Conservation (phyloP, 2,113 vertebrate genomes). For the Nothobranchius kuhntae region DNA sequence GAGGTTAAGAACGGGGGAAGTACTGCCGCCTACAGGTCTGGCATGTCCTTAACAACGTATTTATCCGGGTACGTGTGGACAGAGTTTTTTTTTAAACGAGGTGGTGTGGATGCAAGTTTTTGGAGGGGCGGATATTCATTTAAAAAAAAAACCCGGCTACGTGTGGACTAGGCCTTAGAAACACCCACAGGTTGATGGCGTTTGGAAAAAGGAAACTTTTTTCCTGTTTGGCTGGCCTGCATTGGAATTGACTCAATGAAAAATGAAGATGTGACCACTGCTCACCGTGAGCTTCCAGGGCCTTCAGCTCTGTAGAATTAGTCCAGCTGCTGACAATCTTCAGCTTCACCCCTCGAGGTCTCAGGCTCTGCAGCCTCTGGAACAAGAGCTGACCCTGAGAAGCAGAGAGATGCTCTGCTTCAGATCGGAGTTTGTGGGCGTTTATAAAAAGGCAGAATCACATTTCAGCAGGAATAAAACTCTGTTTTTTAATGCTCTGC, state of each 20-base stretch:
- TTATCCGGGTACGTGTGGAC: too few relatives aligned
- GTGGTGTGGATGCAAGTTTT: too few relatives aligned
- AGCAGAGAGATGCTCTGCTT: constrained; percentile 23
- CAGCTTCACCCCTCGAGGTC: constrained; percentile 71
- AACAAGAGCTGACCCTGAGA: constrained; percentile 76
- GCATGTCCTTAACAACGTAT: too few relatives aligned
- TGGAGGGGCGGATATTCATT: too few relatives aligned
- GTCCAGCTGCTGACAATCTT: constrained; percentile 73
- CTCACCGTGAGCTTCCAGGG: constrained; percentile 68
- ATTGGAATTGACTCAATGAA: constrained; percentile 24
- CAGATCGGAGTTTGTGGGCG: neutral
- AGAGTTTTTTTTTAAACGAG: too few relatives aligned
- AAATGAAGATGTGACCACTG: constrained; percentile 31
- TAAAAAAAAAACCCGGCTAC: too few relatives aligned
- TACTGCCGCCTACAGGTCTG: too few relatives aligned
- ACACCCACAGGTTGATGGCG: neutral
- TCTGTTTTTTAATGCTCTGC: too few relatives aligned
- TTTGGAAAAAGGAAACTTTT: neutral
- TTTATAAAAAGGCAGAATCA: constrained; percentile 22
- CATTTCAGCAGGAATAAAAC: constrained; percentile 4
- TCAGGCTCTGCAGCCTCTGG: constrained; percentile 70
- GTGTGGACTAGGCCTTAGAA: neutral
- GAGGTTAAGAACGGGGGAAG: too few relatives aligned
- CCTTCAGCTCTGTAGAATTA: constrained; percentile 69
- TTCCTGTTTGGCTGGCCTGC: constrained; percentile 4